Conservation (phyloP, 2,888 invertebrate species). For the Pemphredon lugubris region DNA sequence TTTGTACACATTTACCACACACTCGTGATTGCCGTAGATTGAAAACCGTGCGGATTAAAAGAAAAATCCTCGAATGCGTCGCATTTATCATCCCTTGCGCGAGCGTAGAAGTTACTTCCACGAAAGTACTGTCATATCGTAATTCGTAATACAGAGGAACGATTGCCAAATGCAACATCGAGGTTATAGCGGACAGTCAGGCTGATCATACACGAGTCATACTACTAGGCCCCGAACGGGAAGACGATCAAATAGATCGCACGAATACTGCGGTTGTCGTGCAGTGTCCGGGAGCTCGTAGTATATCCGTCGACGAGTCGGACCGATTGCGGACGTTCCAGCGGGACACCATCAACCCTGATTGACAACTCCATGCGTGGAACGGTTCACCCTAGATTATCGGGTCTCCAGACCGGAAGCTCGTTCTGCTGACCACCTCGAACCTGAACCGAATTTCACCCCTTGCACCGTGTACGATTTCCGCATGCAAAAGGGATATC, state of each 20-base stretch:
- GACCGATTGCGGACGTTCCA: slow-evolving; percentile 66
- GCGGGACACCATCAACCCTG: slow-evolving; percentile 66
- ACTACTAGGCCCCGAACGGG: slow-evolving; percentile 55
- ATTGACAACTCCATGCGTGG: slow-evolving; percentile 68
- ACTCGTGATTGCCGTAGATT: too few species aligned
- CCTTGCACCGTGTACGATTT: slow-evolving; percentile 61
- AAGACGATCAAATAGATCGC: slow-evolving; percentile 68
- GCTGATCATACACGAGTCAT: slow-evolving; percentile 43
- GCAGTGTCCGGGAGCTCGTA: slow-evolving; percentile 63
- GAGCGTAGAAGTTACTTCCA: slow-evolving; percentile 35
- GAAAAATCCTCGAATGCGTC: too few species aligned
- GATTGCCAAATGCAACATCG: slow-evolving; percentile 49
- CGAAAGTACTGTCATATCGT: slow-evolving; percentile 10
- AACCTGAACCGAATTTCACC: slow-evolving; percentile 61
- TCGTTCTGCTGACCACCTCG: slow-evolving; percentile 68
- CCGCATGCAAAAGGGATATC: slow-evolving; percentile 67
- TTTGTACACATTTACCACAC: too few species aligned
- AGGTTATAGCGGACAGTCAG: slow-evolving; percentile 19
- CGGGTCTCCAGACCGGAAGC: slow-evolving; percentile 66
- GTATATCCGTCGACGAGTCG: slow-evolving; percentile 64
- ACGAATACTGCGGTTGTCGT: slow-evolving; percentile 68
- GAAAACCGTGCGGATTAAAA: too few species aligned
- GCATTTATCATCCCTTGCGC: slow-evolving; percentile 22
- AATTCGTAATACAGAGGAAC: slow-evolving; percentile 47
- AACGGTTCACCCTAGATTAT: slow-evolving; percentile 64